These are phyloP conservation scores for Eidolon helvum DNA, from an alignment of 2,113 vertebrate genomes.

Conservation along the genomic window DNA sequence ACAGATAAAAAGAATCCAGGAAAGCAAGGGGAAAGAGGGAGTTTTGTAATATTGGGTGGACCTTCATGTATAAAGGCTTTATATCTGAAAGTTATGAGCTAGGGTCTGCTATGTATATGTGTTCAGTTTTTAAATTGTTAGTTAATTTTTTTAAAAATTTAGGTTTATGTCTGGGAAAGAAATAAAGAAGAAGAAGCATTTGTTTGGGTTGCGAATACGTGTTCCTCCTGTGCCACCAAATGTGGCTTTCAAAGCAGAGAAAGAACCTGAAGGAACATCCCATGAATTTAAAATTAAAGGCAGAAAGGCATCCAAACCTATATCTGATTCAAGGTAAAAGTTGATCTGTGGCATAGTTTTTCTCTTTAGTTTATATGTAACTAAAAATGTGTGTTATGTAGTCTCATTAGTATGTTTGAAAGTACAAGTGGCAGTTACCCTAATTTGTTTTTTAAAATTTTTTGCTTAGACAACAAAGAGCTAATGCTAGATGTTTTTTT, in stretches of 20 bases:
- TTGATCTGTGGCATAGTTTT: conserved; percentile 61
- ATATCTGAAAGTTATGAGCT: conserved; percentile 45
- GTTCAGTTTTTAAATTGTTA: conserved; percentile 60
- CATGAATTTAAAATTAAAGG: conserved; percentile 98
- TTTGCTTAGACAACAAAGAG: conserved; percentile 19
- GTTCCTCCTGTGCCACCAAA: conserved; percentile 95
- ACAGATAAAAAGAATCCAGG: conserved; percentile 16
- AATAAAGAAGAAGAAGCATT: conserved; percentile 99
- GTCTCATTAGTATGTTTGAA: conserved; percentile 49
- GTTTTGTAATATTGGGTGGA: conserved; percentile 27
- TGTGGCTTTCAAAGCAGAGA: conserved; percentile 88
- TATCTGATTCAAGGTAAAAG: conserved; percentile 88
- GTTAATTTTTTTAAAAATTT: conserved; percentile 68
- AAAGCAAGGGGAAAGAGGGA: background rate
- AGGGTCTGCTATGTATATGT: conserved; percentile 52
- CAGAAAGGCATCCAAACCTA: conserved; percentile 93
- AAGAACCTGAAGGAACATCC: conserved; percentile 92
- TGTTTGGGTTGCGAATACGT: conserved; percentile 97
- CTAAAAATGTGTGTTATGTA: conserved; percentile 48
- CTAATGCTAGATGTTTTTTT: conserved; percentile 5
- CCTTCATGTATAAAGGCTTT: conserved; percentile 9
- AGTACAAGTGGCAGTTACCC: conserved; percentile 27
- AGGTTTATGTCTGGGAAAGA: conserved; percentile 99
- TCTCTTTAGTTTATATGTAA: conserved; percentile 57
- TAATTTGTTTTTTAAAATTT: conserved; percentile 14